phyloP scores from a whole-genome alignment of 1,140 invertebrate genomes.

The Arctopsyche grandis region DNA sequence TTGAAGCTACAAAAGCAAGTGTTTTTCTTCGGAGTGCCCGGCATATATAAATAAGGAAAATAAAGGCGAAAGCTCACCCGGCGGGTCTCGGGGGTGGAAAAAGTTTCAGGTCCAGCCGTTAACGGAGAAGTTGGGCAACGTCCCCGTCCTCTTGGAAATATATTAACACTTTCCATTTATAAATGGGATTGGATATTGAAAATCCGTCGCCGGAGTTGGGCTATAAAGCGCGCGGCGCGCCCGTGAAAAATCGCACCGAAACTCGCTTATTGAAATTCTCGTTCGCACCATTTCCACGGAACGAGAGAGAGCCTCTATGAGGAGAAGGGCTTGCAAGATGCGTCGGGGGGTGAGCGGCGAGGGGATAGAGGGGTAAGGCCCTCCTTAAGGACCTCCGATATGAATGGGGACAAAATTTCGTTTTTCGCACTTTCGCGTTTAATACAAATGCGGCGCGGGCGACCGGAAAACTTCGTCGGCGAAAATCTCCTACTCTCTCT shows the following conservation, averaged over 20 bases:
- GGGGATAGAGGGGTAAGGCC: background rate
- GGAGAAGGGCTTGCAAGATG: background rate
- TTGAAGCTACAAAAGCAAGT: background rate
- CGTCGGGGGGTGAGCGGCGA: background rate
- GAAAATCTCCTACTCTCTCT: background rate
- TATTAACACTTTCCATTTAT: slow-evolving; percentile 46
- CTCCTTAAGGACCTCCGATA: slow-evolving; percentile 34
- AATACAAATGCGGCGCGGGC: slow-evolving; percentile 20
- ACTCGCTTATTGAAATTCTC: slow-evolving; percentile 53
- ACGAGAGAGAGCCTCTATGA: background rate
- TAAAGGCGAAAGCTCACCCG: background rate
- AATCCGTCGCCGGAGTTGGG: slow-evolving; percentile 28
- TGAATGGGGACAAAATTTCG: slow-evolving; percentile 33
- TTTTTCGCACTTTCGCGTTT: slow-evolving; percentile 19
- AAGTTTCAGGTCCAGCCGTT: slow-evolving; percentile 27
- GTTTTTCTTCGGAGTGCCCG: background rate
- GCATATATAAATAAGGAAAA: background rate
- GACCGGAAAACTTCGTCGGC: slow-evolving; percentile 10
- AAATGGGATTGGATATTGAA: slow-evolving; percentile 47
- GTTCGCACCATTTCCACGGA: slow-evolving; percentile 48
- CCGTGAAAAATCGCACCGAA: slow-evolving; percentile 43
- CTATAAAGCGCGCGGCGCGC: slow-evolving; percentile 5
- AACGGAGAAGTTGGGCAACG: slow-evolving; percentile 20
- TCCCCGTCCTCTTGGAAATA: slow-evolving; percentile 13
- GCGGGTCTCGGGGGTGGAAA: background rate